These are phyloP conservation scores for Pampusana beccarii DNA, from an alignment of 2,113 vertebrate species.

Conservation along the genomic window DNA sequence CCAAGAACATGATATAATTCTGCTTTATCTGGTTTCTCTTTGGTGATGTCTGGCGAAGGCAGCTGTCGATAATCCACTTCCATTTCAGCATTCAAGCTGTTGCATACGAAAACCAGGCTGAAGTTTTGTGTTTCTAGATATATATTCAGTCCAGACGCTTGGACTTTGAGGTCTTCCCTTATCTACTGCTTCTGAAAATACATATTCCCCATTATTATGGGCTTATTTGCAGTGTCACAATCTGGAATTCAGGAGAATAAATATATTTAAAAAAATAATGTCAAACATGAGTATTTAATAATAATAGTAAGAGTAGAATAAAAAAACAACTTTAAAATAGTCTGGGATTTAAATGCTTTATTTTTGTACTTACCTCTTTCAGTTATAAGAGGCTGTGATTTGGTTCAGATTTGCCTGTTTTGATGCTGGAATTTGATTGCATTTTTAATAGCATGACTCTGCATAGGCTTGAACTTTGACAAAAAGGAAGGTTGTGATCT, in stretches of 20 bases:
- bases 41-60: neutral
- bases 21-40: neutral
- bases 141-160: neutral
- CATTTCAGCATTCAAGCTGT: neutral
- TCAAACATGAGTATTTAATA: neutral
- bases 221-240: neutral
- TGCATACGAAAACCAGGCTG: neutral
- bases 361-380: neutral
- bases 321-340: neutral
- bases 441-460: neutral
- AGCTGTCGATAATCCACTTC: conserved; percentile 3
- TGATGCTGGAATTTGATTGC: neutral
- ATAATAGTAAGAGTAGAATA: neutral
- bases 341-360: neutral
- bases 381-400: neutral
- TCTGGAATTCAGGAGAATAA: neutral
- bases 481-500: neutral
- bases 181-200: neutral
- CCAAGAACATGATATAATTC: neutral
- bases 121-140: neutral
- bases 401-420: conserved; percentile 1
- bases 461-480: neutral
- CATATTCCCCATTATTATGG: neutral
- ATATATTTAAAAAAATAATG: neutral
- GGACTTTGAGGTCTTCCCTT: neutral